Evolutionary conservation across 2,888 invertebrate genomes (phyloP).

Genomic region (Pyrocoelia pectoralis): DNA sequence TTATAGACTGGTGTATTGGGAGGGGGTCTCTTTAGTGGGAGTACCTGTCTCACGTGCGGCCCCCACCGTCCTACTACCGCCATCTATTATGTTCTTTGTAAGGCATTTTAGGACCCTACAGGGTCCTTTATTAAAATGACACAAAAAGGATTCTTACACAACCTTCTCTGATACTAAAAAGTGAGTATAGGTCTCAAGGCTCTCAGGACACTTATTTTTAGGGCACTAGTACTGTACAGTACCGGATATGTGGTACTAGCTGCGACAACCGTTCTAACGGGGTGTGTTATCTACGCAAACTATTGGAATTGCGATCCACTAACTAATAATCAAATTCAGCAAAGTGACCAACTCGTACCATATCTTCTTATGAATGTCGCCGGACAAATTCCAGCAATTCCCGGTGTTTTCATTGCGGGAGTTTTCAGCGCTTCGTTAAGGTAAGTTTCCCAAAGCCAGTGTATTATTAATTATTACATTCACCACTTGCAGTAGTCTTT

Average conservation of each 20-base stretch:
- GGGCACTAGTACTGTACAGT: constrained; percentile 22
- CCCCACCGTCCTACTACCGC: too few species aligned
- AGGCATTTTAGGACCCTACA: too few species aligned
- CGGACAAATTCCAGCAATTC: constrained; percentile 70
- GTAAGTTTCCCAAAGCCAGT: constrained; percentile 47
- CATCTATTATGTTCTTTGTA: too few species aligned
- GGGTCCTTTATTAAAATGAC: too few species aligned
- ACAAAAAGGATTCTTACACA: too few species aligned
- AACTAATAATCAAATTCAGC: constrained; percentile 63
- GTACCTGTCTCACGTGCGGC: too few species aligned
- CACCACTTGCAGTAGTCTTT: constrained; percentile 69
- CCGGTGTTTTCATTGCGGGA: constrained; percentile 79
- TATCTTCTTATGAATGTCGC: constrained; percentile 76
- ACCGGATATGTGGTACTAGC: constrained; percentile 66
- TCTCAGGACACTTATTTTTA: constrained; percentile 12
- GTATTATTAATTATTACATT: too few species aligned
- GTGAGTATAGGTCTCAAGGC: constrained; percentile 46
- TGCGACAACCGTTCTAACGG: constrained; percentile 65
- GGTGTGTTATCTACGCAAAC: constrained; percentile 69
- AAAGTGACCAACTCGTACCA: constrained; percentile 68
- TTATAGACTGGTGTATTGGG: too few species aligned
- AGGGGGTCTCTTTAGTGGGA: too few species aligned
- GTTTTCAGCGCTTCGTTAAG: constrained; percentile 77
- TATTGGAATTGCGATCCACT: constrained; percentile 73
- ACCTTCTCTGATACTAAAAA: constrained; percentile 64